phyloP scores from a whole-genome alignment of 2,888 invertebrate genomes.

The Ormia ochracea region DNA sequence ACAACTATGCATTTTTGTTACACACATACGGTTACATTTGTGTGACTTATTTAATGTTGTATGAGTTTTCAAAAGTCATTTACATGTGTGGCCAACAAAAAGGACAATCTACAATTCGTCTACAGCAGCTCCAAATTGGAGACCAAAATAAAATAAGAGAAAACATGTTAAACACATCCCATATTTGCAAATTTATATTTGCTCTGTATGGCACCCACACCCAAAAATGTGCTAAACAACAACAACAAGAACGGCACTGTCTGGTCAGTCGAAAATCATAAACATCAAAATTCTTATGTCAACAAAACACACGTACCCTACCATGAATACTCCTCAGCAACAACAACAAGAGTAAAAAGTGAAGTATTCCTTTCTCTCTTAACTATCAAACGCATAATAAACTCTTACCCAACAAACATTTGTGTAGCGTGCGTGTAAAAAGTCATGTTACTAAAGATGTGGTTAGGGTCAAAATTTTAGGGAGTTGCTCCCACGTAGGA shows the following conservation, averaged over 20 bases:
- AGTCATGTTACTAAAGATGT: too few species aligned
- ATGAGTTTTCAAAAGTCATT: constrained; percentile 39
- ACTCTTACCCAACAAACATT: too few species aligned
- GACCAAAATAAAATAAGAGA: not conserved
- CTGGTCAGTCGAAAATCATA: constrained; percentile 54
- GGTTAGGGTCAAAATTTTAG: too few species aligned
- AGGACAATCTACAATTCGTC: constrained; percentile 36
- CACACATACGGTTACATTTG: not conserved
- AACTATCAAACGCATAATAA: not conserved
- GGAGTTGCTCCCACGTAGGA: too few species aligned
- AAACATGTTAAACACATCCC: not conserved
- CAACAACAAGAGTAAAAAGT: not conserved
- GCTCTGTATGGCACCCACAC: not conserved
- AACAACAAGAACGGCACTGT: not conserved
- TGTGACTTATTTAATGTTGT: not conserved
- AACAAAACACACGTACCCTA: constrained; percentile 38
- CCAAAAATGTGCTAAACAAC: not conserved
- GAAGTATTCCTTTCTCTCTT: not conserved
- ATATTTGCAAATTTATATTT: not conserved
- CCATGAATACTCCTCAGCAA: not conserved
- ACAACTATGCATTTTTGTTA: not conserved
- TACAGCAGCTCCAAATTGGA: constrained; percentile 18
- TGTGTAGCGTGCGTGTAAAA: too few species aligned
- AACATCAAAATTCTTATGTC: constrained; percentile 63
- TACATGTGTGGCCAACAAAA: constrained; percentile 51